phyloP scores from a whole-genome alignment of 2,113 vertebrate species.

The Odontophorus gujanensis region DNA sequence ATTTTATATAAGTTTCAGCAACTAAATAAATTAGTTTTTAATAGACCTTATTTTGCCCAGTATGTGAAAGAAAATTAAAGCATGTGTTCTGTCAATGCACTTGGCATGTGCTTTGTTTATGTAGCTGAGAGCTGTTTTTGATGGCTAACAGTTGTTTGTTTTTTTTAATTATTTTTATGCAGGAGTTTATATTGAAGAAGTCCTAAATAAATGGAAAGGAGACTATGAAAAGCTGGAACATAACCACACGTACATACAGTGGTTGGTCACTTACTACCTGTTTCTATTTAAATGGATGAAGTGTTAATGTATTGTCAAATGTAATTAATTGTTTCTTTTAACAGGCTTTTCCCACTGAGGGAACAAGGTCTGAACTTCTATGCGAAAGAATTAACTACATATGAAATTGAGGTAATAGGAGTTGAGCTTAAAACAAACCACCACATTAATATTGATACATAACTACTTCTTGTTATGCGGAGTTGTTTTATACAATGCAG shows the following conservation, averaged over 20 bases:
- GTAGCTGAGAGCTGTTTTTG: neutral
- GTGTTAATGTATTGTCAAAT: neutral
- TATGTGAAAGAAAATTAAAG: neutral
- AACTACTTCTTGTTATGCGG: neutral
- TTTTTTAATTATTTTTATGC: constrained; percentile 56
- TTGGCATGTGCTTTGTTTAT: neutral
- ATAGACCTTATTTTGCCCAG: neutral
- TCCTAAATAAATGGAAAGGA: constrained; percentile 95
- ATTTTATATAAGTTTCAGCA: neutral
- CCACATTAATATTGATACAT: neutral
- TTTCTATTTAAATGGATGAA: constrained; percentile 46
- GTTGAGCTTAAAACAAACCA: neutral
- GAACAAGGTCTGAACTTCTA: constrained; percentile 99
- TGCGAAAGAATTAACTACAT: constrained; percentile 97
- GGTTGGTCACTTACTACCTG: constrained; percentile 81
- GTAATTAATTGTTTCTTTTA: constrained; percentile 36
- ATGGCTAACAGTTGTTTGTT: neutral
- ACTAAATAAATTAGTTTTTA: neutral
- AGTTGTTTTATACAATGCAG: neutral
- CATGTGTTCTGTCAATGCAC: neutral
- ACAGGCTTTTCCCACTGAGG: constrained; percentile 95
- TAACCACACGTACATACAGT: constrained; percentile 99
- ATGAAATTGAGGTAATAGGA: constrained; percentile 94
- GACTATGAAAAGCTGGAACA: constrained; percentile 98
- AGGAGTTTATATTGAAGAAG: constrained; percentile 98